Evolutionary conservation across 2,888 invertebrate genomes (phyloP), one percentile per base, ranked within the genome.

Genomic region (Thelaira solivaga): DNA sequence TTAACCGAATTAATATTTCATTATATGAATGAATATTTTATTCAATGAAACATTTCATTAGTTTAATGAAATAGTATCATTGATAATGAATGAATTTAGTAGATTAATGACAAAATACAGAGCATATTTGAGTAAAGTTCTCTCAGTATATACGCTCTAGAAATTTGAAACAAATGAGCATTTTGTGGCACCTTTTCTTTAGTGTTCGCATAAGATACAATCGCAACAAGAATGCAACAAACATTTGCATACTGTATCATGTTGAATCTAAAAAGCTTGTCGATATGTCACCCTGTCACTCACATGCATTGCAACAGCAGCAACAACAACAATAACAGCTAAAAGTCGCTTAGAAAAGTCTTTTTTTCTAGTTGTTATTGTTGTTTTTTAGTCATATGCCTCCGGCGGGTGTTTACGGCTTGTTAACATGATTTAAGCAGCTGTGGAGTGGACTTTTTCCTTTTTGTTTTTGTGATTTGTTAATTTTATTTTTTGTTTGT

Each of bases 401-500:
- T 78, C 65, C 69, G 74, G 78, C 78, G 78, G 78, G 78, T 78
- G 78, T 78, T 78, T 78, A 74, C 64, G 78, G 78, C 74, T 78
- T 78, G 78, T 78, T 78, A 78, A 78, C 78, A 78, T 74, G 78
- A 74, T 78, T 71, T 74, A 71, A 74, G 74, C 78, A 78, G 78
- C 78, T 78, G 78, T 69, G 74, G 39, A 18, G 43, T 51, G 59
- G 69, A 18, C 57, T 59, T 64, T 61, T 62, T 51, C 20, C 22
- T 43, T 34, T 67, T 34, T 74, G 45, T 53, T 43, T 8, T 43
- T 51, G 51, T 36, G 8, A 18, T 0, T 13, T n/a, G n/a, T n/a
- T n/a, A n/a, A n/a, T n/a, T n/a, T n/a, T n/a, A n/a, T n/a, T n/a
- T n/a, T n/a, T n/a, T n/a, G n/a, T n/a, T n/a, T n/a, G n/a, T n/a